Conservation (phyloP, 2,888 invertebrate genomes). For the Xestia c-nigrum region DNA sequence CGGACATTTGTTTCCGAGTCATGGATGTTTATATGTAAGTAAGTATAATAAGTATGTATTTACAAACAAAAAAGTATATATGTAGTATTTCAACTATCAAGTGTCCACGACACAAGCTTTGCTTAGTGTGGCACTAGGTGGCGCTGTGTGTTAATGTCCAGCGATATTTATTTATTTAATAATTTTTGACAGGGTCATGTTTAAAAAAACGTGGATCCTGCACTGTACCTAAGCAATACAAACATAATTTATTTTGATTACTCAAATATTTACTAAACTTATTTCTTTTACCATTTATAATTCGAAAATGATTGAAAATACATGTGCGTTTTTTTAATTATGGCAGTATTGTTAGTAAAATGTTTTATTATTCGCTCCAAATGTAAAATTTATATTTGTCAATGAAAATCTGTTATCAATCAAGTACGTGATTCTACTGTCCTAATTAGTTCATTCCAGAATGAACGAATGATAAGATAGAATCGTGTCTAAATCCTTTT, state of each 20-base stretch:
- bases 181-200: no score
- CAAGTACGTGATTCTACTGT: conserved; percentile 20
- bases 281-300: background rate
- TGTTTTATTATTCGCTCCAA: background rate
- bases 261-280: background rate
- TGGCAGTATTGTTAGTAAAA: background rate
- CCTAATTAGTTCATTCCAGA: conserved; percentile 43
- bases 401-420: conserved; percentile 28
- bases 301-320: background rate
- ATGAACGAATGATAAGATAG: conserved; percentile 26
- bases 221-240: no score
- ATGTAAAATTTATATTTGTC: background rate
- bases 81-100: no score
- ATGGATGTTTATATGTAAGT: no score
- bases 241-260: background rate
- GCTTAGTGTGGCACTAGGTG: no score
- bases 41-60: no score
- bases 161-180: no score
- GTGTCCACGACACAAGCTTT: no score
- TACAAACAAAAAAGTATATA: no score
- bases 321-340: background rate
- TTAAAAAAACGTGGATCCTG: no score
- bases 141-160: no score
- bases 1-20: no score
- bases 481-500: conserved; percentile 1